Evolutionary conservation across 2,797 vertebrate species (phyloP).

Genomic region (Acrossocheilus fasciatus): DNA sequence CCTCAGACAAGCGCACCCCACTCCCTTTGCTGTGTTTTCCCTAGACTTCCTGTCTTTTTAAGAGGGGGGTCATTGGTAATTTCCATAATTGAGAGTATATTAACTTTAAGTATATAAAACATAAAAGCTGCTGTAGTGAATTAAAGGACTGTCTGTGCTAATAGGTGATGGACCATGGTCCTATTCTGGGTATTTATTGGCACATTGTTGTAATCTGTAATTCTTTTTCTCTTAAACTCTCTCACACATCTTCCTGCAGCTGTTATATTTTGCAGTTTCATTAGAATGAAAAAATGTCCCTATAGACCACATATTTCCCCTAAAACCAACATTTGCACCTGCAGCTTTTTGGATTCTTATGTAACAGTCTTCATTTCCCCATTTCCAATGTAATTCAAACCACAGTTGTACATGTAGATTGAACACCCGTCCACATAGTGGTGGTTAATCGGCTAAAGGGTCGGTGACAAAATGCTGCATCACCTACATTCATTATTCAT

Average conservation of each 20-base stretch:
- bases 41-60: neutral
- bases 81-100: conserved; percentile 7
- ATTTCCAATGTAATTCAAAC: conserved; percentile 15
- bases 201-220: neutral
- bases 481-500: conserved; percentile 10
- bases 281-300: neutral
- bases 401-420: neutral
- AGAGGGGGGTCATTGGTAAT: neutral
- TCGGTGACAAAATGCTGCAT: conserved; percentile 1
- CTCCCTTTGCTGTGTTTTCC: neutral
- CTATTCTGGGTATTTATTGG: neutral
- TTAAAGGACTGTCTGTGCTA: neutral
- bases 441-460: neutral
- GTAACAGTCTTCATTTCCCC: conserved; percentile 11
- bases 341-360: conserved; percentile 8
- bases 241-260: neutral
- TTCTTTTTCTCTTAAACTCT: neutral
- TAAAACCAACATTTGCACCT: conserved; percentile 31
- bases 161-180: neutral
- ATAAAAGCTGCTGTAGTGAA: neutral
- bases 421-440: neutral
- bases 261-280: conserved; percentile 30
- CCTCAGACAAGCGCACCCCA: neutral
- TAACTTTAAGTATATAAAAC: neutral
- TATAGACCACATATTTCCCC: neutral